Percentiles rank a stretch among this genome's conserved stretches.
Conservation (phyloP, 2,113 vertebrate genomes). For the Planiliza haematocheilus region DNA sequence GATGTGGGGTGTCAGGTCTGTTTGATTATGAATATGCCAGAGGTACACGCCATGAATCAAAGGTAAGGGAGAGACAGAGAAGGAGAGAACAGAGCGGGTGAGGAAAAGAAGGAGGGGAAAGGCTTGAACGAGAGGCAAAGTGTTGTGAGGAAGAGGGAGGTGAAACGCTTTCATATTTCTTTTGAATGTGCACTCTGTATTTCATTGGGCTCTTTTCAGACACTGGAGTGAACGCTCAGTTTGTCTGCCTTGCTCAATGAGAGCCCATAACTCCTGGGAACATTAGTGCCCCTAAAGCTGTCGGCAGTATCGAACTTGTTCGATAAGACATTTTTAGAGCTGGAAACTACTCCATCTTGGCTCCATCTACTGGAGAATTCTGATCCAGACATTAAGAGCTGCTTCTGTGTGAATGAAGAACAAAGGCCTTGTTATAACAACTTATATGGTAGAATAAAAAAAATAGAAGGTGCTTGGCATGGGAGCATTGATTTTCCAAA, state of each 20-base stretch:
- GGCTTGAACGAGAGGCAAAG: slow-evolving; percentile 37
- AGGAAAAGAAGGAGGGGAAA: slow-evolving; percentile 24
- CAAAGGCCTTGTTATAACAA: background rate
- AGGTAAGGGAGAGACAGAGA: slow-evolving; percentile 38
- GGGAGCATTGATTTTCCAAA: background rate
- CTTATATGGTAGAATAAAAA: background rate
- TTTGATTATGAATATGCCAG: slow-evolving; percentile 81
- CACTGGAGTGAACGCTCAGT: slow-evolving; percentile 57
- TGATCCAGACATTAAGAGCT: slow-evolving; percentile 22
- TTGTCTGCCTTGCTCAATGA: slow-evolving; percentile 69
- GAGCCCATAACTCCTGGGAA: slow-evolving; percentile 66
- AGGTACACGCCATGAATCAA: slow-evolving; percentile 73
- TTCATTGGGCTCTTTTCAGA: slow-evolving; percentile 65
- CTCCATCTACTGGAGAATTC: slow-evolving; percentile 54
- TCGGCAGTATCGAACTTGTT: slow-evolving; percentile 56
- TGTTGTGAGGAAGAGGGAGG: slow-evolving; percentile 48
- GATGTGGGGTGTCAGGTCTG: slow-evolving; percentile 79
- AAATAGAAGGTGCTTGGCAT: background rate
- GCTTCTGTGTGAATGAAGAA: background rate
- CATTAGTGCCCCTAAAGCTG: slow-evolving; percentile 74
- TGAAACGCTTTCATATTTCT: slow-evolving; percentile 77
- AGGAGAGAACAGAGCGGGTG: slow-evolving; percentile 14
- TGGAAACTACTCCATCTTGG: slow-evolving; percentile 35
- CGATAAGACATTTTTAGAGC: slow-evolving; percentile 62
- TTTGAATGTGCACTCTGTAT: slow-evolving; percentile 64